These are phyloP conservation scores for Tyria jacobaeae DNA, from an alignment of 2,888 invertebrate species.

Conservation along the genomic window DNA sequence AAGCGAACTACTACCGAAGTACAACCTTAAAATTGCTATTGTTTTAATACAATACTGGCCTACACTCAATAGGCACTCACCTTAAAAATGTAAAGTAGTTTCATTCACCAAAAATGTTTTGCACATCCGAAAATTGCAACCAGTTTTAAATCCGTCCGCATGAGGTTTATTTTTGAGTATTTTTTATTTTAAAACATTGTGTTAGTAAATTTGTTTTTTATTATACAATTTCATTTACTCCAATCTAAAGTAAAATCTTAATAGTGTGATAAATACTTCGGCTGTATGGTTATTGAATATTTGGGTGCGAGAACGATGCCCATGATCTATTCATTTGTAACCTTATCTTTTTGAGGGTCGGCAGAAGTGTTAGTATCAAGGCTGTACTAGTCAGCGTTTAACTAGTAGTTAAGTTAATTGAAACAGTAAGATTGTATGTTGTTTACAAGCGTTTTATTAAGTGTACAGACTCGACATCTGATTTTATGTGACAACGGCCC, in stretches of 20 bases:
- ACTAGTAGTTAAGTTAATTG: neutral
- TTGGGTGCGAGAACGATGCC: conserved; percentile 34
- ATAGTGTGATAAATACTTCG: conserved; percentile 52
- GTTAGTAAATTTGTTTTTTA: conserved; percentile 19
- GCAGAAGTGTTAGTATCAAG: conserved; percentile 5
- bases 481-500: too few species aligned
- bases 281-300: conserved; percentile 48
- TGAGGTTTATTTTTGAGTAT: conserved; percentile 17
- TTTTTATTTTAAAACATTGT: neutral
- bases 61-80: conserved; percentile 32
- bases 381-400: neutral
- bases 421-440: too few species aligned
- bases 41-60: conserved; percentile 60
- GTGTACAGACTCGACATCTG: too few species aligned
- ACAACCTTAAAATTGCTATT: conserved; percentile 66
- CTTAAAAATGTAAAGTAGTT: conserved; percentile 40
- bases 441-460: too few species aligned
- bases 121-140: neutral
- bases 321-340: conserved; percentile 37
- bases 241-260: conserved; percentile 57
- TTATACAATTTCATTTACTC: conserved; percentile 45
- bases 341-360: conserved; percentile 30
- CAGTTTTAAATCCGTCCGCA: neutral
- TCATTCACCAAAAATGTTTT: conserved; percentile 13
- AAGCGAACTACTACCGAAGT: conserved; percentile 43